Evolutionary conservation across 1,140 invertebrate species (phyloP).

Genomic region (Calephelis virginiensis): DNA sequence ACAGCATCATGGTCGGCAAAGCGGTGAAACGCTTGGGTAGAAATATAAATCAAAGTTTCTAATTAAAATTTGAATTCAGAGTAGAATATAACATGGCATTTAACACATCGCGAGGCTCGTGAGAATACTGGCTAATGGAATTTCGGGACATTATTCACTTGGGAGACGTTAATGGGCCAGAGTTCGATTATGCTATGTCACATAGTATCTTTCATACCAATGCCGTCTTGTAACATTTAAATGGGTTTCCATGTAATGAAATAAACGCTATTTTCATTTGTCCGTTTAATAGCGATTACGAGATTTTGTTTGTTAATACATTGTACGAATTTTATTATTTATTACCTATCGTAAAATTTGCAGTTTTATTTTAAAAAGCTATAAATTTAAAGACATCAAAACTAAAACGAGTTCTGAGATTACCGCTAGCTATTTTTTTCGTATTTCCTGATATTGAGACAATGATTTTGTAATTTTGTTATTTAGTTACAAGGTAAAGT

Average conservation of each 20-base stretch:
- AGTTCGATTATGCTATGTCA: constrained; percentile 27
- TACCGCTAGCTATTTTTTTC: too few relatives aligned
- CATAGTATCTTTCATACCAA: constrained; percentile 25
- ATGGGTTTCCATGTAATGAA: constrained; percentile 20
- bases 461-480: too few relatives aligned
- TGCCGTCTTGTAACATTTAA: constrained; percentile 22
- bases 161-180: constrained; percentile 28
- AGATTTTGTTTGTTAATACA: not conserved
- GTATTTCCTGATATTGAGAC: too few relatives aligned
- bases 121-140: constrained; percentile 29
- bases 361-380: too few relatives aligned
- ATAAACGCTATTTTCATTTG: constrained; percentile 2
- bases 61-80: constrained; percentile 23
- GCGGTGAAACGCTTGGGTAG: not conserved
- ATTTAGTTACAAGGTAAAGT: too few relatives aligned
- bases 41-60: constrained; percentile 19
- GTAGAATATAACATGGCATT: constrained; percentile 30
- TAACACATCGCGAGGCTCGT: constrained; percentile 23
- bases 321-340: not conserved
- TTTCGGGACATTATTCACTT: constrained; percentile 29
- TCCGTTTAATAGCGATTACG: constrained; percentile 2
- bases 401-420: too few relatives aligned
- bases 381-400: too few relatives aligned
- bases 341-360: too few relatives aligned
- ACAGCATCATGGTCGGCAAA: not conserved